phyloP scores from a whole-genome alignment of 2,113 vertebrate species.

The Pardalotus punctatus region DNA sequence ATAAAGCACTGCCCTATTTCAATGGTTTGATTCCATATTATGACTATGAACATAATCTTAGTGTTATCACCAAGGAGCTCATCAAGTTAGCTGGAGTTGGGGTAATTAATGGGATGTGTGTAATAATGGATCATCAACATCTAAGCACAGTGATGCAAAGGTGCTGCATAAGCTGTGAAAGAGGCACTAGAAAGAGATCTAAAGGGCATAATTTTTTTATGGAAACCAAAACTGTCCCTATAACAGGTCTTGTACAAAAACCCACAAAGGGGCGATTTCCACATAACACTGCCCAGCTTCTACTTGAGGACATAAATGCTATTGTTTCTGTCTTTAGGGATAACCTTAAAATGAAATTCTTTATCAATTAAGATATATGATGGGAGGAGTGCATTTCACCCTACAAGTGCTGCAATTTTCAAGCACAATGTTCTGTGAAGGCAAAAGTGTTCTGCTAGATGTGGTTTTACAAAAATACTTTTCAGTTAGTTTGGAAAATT shows the following conservation, averaged over 20 bases:
- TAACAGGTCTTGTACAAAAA: neutral
- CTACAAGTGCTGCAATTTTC: neutral
- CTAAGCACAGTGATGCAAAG: neutral
- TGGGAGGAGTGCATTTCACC: neutral
- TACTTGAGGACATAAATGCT: neutral
- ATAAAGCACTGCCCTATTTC: neutral
- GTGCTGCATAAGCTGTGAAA: neutral
- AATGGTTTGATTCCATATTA: neutral
- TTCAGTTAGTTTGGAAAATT: neutral
- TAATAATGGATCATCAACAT: neutral
- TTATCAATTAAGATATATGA: neutral
- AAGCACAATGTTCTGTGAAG: neutral
- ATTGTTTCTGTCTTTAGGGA: neutral
- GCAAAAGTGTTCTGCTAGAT: neutral
- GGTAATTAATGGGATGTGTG: neutral
- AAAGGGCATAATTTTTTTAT: neutral
- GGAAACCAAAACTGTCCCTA: neutral
- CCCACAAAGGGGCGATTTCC: neutral
- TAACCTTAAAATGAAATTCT: neutral
- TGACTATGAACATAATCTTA: neutral
- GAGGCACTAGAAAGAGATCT: neutral
- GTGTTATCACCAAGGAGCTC: neutral
- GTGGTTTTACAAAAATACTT: neutral
- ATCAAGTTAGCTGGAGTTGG: neutral
- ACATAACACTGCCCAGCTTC: neutral